These are phyloP conservation scores for Caenorhabditis remanei DNA, from an alignment of 1,140 invertebrate genomes.

Conservation along the genomic window DNA sequence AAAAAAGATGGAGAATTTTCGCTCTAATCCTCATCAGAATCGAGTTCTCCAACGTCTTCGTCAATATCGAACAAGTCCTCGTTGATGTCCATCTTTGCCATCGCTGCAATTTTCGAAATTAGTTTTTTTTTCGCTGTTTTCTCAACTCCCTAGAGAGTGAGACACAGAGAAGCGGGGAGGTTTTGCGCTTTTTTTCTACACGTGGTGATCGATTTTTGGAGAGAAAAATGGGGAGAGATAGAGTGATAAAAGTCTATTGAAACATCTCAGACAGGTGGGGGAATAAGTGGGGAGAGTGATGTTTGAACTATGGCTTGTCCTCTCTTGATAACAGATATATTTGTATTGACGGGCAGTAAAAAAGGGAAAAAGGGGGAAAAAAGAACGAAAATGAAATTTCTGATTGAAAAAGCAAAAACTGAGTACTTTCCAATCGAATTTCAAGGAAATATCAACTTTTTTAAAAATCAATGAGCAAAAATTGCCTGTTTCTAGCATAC, in stretches of 20 bases:
- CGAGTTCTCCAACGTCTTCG: conserved; percentile 63
- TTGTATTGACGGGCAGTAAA: background rate
- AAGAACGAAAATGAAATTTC: too few relatives aligned
- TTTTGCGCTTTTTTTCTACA: background rate
- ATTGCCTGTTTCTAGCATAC: too few relatives aligned
- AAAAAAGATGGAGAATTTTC: background rate
- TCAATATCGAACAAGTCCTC: conserved; percentile 68
- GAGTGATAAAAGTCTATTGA: conserved; percentile 14
- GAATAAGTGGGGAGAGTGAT: background rate
- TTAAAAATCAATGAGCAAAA: too few relatives aligned
- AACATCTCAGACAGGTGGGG: conserved; percentile 17
- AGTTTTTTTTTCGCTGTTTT: conserved; percentile 17
- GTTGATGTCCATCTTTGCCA: conserved; percentile 67
- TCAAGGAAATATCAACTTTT: too few relatives aligned
- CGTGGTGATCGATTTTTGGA: background rate
- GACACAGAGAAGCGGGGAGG: background rate
- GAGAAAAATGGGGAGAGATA: background rate
- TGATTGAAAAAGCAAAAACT: too few relatives aligned
- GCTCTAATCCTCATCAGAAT: conserved; percentile 59
- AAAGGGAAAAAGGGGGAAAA: background rate
- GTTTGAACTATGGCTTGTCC: background rate
- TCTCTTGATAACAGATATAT: background rate
- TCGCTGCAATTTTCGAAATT: conserved; percentile 53
- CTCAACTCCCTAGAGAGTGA: background rate
- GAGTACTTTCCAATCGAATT: too few relatives aligned